These are phyloP conservation scores for Tolypeutes matacus DNA, from an alignment of 2,797 vertebrate species.

Conservation along the genomic window DNA sequence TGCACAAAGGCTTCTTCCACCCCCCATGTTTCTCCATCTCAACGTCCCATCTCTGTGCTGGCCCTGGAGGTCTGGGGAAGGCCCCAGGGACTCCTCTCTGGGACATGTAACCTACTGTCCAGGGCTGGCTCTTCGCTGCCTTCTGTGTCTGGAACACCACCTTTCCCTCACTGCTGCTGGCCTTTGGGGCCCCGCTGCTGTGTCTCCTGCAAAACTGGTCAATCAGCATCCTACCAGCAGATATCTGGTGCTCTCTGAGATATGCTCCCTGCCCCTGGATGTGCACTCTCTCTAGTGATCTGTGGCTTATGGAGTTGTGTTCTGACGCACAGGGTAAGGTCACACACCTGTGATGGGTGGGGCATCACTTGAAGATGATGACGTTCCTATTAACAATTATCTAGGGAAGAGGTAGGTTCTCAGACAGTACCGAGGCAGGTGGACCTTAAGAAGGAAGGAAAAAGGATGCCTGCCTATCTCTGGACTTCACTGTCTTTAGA, in stretches of 20 bases:
- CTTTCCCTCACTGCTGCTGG: not conserved
- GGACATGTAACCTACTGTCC: accelerated
- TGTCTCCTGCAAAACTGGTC: not conserved
- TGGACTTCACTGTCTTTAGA: not conserved
- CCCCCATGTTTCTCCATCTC: not conserved
- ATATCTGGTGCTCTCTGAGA: not conserved
- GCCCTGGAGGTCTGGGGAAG: not conserved
- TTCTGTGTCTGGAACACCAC: not conserved
- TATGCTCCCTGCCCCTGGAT: not conserved
- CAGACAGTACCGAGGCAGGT: not conserved
- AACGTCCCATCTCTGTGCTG: not conserved
- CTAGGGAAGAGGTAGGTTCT: not conserved
- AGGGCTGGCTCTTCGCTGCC: not conserved
- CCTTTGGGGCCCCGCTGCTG: not conserved
- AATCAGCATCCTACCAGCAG: not conserved
- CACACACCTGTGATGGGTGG: not conserved
- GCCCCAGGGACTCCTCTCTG: not conserved
- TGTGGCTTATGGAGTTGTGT: not conserved
- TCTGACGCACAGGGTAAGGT: not conserved
- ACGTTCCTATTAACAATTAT: not conserved
- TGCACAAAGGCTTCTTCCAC: not conserved
- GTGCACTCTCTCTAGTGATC: accelerated
- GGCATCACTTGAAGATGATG: not conserved
- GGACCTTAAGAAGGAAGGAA: not conserved
- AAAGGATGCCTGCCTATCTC: not conserved